These are phyloP conservation scores for Drosophila tripunctata DNA, from an alignment of 2,888 invertebrate genomes.

Conservation along the genomic window DNA sequence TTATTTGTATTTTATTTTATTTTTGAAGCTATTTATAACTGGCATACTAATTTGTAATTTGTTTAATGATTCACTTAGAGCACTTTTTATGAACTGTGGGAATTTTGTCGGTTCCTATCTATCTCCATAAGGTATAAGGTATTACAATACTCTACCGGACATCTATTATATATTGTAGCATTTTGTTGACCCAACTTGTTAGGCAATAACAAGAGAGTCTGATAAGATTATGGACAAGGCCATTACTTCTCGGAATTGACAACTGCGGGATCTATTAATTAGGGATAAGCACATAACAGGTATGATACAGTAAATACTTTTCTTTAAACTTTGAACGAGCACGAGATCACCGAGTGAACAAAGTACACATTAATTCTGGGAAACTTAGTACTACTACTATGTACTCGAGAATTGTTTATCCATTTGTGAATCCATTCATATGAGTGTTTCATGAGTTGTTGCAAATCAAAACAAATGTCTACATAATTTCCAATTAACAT, in stretches of 20 bases:
- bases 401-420: conserved; percentile 40
- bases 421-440: conserved; percentile 46
- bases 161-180: conserved; percentile 33
- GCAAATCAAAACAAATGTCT: conserved; percentile 54
- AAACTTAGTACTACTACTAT: too few species aligned
- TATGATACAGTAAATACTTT: too few species aligned
- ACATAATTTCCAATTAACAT: conserved; percentile 50
- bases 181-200: conserved; percentile 65
- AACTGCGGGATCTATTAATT: conserved; percentile 36
- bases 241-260: conserved; percentile 27
- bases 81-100: conserved; percentile 65
- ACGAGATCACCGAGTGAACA: conserved; percentile 3
- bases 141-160: conserved; percentile 18
- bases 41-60: conserved; percentile 76
- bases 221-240: conserved; percentile 56
- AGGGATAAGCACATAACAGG: too few species aligned
- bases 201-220: conserved; percentile 24
- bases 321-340: too few species aligned
- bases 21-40: conserved; percentile 69
- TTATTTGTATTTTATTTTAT: conserved; percentile 25
- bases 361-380: neutral
- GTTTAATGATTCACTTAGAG: conserved; percentile 76
- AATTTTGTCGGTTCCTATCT: conserved; percentile 37
- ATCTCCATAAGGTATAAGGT: too few species aligned
- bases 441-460: conserved; percentile 41